Conservation (phyloP, 2,113 vertebrate species). For the Rynchops niger region DNA sequence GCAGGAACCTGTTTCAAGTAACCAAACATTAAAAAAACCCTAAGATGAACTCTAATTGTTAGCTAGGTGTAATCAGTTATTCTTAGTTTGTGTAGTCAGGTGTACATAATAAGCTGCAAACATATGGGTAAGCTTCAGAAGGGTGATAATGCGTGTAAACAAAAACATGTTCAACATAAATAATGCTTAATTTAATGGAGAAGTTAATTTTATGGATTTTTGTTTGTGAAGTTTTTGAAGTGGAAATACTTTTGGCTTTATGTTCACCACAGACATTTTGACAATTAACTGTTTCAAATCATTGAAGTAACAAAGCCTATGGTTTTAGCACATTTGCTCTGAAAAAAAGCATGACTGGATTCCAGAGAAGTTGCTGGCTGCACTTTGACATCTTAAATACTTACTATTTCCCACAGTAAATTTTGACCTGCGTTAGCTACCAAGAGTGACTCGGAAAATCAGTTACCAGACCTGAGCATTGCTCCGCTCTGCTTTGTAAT, state of each 20-base stretch:
- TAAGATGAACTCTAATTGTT: conserved; percentile 50
- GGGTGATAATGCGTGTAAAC: conserved; percentile 79
- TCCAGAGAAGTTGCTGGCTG: background rate
- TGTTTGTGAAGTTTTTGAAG: conserved; percentile 47
- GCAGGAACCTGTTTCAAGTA: conserved; percentile 30
- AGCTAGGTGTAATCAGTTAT: conserved; percentile 70
- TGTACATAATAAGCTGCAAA: conserved; percentile 75
- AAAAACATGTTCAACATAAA: conserved; percentile 62
- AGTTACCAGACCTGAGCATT: background rate
- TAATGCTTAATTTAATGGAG: conserved; percentile 40
- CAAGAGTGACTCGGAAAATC: background rate
- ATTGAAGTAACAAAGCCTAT: background rate
- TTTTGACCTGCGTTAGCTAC: background rate
- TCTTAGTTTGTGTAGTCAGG: conserved; percentile 80
- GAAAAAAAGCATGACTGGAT: background rate
- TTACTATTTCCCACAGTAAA: background rate
- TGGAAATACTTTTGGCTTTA: conserved; percentile 38
- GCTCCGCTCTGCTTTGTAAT: background rate
- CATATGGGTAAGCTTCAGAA: conserved; percentile 85
- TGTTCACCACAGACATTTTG: conserved; percentile 23
- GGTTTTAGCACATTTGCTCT: background rate
- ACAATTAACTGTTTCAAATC: conserved; percentile 64
- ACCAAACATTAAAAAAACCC: conserved; percentile 56
- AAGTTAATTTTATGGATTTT: conserved; percentile 48
- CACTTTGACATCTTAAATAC: background rate